Evolutionary conservation across 2,797 vertebrate genomes (phyloP), one percentile per base, ranked within the genome.

Genomic region (Melopsittacus undulatus): DNA sequence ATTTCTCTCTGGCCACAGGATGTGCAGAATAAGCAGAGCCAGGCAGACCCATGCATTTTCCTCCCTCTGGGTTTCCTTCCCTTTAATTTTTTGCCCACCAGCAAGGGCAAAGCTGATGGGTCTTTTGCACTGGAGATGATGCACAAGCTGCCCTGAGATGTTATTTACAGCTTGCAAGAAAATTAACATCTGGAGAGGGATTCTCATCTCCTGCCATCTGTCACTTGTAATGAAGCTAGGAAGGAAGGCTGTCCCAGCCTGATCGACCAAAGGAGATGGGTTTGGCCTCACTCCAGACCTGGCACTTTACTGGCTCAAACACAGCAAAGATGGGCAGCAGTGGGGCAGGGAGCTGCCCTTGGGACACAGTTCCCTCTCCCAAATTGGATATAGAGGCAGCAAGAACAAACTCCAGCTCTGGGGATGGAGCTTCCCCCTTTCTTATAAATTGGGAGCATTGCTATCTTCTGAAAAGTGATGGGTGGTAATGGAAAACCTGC

Each of bases 171-270:
- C 95, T 87, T 21, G 36, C 62, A 69, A 85, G 73, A 70, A 81
- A 83, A 86, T 70, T 63, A 94, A 87, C 94, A 96, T 95, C 96
- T 95, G 96, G 87, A 96, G 86, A 75, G 86, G 77, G 77, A 94
- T 38, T 15, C 62, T 84, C 86, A 51, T 70, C 82, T 85, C 90
- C n/a, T 49, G 76, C 94, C 96, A 94, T 95, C 93, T 95, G 96
- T 61, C 94, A 32, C 83, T 63, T 19, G 72, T 52, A 56, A 87
- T 2, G 67, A 57, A 94, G 80, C 67, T 68, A 46, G 1, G 8
- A 32, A 72, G 76, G 94, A 92, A 45, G 61, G 92, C 14, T 5
- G 3, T 34, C 45, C 63, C 81, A 42, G 42, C 38, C 67, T 11
- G 46, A 21, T 13, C 0, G 1, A 42, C 34, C 34, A 3, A n/a